These are phyloP conservation scores for Chionis minor DNA, from an alignment of 2,113 vertebrate genomes.

Conservation along the genomic window DNA sequence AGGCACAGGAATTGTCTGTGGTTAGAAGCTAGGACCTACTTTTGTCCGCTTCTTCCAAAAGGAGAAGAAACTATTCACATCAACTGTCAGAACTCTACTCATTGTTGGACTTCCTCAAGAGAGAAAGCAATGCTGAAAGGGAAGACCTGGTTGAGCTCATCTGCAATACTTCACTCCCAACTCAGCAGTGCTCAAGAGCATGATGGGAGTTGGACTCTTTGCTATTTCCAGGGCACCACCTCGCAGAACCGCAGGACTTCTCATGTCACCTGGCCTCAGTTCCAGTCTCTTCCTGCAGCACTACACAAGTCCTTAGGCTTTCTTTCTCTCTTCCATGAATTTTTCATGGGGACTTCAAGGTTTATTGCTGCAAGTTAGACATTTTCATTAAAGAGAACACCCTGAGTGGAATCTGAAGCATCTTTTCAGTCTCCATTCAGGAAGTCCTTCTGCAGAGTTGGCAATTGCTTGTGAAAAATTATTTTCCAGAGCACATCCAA, in stretches of 20 bases:
- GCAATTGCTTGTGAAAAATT: slow-evolving; percentile 31
- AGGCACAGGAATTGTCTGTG: not conserved
- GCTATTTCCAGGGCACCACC: not conserved
- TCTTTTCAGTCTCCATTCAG: slow-evolving; percentile 7
- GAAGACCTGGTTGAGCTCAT: not conserved
- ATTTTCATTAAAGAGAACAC: slow-evolving; percentile 35
- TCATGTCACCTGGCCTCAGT: not conserved
- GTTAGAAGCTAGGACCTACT: not conserved
- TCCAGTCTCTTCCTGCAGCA: not conserved
- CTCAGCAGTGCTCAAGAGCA: not conserved
- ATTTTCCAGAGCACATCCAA: slow-evolving; percentile 46
- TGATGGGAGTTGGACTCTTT: not conserved
- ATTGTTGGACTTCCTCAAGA: rapidly evolving
- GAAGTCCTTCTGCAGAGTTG: slow-evolving; percentile 37
- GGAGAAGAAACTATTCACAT: not conserved
- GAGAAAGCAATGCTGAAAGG: not conserved
- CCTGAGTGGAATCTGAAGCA: slow-evolving; percentile 11
- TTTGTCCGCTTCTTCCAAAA: not conserved
- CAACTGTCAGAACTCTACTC: not conserved
- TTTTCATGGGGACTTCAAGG: slow-evolving; percentile 39
- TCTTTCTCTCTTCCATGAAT: slow-evolving; percentile 8
- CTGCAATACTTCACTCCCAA: not conserved
- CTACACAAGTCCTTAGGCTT: not conserved
- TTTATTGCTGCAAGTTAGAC: slow-evolving; percentile 30
- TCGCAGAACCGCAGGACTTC: not conserved